A percentile compares a stretch with the other conserved stretches of the same genome.
Conservation (phyloP, 2,113 vertebrate genomes). For the Saccopteryx bilineata region DNA sequence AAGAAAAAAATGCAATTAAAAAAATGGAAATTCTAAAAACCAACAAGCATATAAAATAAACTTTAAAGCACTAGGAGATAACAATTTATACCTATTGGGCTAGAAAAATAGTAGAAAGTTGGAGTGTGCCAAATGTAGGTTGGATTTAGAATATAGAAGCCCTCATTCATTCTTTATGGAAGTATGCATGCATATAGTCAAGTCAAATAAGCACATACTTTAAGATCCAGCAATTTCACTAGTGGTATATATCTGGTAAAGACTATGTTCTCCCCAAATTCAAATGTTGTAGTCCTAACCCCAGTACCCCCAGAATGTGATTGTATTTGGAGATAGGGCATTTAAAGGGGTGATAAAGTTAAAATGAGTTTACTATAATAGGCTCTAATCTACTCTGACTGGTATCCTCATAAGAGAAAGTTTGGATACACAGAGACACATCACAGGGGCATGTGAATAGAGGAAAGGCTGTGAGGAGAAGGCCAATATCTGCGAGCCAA, state of each 20-base stretch:
- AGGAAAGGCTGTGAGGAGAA: background rate
- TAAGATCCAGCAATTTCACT: background rate
- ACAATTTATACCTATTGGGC: background rate
- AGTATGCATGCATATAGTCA: background rate
- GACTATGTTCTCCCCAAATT: background rate
- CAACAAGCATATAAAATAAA: background rate
- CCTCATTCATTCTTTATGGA: background rate
- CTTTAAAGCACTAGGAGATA: background rate
- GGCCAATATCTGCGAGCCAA: background rate
- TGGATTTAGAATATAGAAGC: background rate
- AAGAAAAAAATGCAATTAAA: background rate
- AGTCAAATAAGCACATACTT: background rate
- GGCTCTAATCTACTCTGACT: background rate
- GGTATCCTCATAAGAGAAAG: background rate
- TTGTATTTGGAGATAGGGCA: background rate
- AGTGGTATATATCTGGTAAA: background rate
- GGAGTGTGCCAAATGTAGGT: background rate
- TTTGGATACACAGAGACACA: background rate
- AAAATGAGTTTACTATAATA: background rate
- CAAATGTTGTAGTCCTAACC: background rate
- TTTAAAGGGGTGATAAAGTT: background rate
- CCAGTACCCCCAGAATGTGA: background rate
- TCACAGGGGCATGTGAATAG: fast-evolving
- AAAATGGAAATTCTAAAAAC: conserved; percentile 42
- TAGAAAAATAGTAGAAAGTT: background rate